These are phyloP conservation scores for Lacerta agilis DNA, from an alignment of 2,797 vertebrate species.

Conservation along the genomic window DNA sequence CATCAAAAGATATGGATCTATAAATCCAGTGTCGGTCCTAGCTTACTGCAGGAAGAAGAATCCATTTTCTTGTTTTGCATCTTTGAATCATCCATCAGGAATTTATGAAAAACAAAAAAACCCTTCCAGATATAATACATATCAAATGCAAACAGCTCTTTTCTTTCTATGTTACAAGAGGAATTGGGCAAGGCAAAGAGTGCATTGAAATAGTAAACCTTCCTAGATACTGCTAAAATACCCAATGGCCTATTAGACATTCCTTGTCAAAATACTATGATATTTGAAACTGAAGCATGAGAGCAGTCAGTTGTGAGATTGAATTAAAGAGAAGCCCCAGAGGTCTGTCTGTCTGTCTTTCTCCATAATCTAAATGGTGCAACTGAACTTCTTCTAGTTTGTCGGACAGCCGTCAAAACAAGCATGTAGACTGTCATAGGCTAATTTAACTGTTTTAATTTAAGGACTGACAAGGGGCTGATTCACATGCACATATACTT, in stretches of 20 bases:
- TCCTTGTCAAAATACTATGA: conserved; percentile 42
- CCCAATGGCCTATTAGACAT: conserved; percentile 25
- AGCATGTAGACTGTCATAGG: neutral
- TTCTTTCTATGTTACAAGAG: conserved; percentile 23
- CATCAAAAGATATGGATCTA: conserved; percentile 7
- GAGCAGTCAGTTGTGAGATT: conserved; percentile 12
- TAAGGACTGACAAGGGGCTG: neutral
- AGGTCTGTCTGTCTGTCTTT: neutral
- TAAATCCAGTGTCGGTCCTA: conserved; percentile 16
- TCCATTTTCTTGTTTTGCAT: neutral
- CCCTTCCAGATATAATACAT: conserved; percentile 21
- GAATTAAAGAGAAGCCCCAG: conserved; percentile 25
- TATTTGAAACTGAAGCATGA: conserved; percentile 46
- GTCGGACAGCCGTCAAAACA: conserved; percentile 23
- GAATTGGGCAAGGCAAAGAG: neutral
- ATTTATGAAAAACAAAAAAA: conserved; percentile 37
- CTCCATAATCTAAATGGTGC: conserved; percentile 22
- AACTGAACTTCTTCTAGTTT: neutral
- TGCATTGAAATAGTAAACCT: conserved; percentile 40
- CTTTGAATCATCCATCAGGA: conserved; percentile 10
- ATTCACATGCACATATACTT: neutral
- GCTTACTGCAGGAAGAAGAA: conserved; percentile 1
- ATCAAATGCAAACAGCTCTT: conserved; percentile 37
- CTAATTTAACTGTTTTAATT: neutral
- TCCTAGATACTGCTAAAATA: conserved; percentile 37